Evolutionary conservation across 2,797 vertebrate genomes (phyloP).

Genomic region (Liasis olivaceus): DNA sequence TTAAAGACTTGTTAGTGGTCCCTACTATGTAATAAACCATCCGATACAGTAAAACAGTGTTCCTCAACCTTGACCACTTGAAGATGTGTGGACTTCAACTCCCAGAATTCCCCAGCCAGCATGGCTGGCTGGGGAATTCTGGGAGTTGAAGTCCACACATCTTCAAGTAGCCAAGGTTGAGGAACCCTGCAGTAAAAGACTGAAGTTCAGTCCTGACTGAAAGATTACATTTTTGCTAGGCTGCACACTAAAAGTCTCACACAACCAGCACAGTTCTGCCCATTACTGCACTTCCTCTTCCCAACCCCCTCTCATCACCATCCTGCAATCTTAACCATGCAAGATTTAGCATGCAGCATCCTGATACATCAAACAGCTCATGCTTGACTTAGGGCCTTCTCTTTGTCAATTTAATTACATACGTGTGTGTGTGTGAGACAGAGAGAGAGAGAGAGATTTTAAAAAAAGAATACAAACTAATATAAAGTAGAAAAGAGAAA

Average conservation of each 20-base stretch:
- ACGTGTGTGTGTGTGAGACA: too few relatives aligned
- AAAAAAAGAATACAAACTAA: too few relatives aligned
- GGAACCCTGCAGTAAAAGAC: not conserved
- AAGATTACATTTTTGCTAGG: not conserved
- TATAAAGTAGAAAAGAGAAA: too few relatives aligned
- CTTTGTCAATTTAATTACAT: not conserved
- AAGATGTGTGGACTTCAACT: too few relatives aligned
- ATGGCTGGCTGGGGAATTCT: not conserved
- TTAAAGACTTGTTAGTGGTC: not conserved
- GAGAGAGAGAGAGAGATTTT: too few relatives aligned
- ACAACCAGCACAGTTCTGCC: not conserved
- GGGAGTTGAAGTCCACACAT: not conserved
- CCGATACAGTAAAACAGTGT: not conserved
- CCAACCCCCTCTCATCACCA: not conserved
- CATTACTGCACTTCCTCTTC: not conserved
- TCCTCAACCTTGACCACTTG: too few relatives aligned
- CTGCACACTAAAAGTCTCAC: rapidly evolving
- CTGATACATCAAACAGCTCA: not conserved
- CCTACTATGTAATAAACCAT: not conserved
- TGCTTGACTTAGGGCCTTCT: not conserved
- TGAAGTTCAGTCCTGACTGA: not conserved
- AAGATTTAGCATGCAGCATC: not conserved
- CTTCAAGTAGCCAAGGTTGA: not conserved
- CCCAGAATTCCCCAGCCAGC: too few relatives aligned
- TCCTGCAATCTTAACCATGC: not conserved